These are phyloP conservation scores for Tromatobia lineatoria DNA, from an alignment of 2,888 invertebrate species.

Conservation along the genomic window DNA sequence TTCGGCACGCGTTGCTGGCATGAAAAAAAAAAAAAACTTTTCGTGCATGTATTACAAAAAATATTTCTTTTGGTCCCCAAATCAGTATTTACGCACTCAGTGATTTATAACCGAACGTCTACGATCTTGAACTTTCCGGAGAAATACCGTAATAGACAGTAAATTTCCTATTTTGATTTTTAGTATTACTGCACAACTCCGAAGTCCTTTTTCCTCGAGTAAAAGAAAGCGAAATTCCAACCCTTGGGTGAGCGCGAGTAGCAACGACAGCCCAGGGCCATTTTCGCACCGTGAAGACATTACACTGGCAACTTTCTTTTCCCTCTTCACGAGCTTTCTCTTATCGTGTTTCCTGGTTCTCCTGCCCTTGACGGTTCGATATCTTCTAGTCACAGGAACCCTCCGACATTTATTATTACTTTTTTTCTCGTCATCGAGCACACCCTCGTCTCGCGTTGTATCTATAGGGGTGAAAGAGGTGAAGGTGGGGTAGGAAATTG, in stretches of 20 bases:
- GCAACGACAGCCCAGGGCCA: slow-evolving; percentile 52
- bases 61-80: too few relatives aligned
- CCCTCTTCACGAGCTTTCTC: slow-evolving; percentile 65
- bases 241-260: slow-evolving; percentile 1
- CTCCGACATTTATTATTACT: slow-evolving; percentile 74
- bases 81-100: too few relatives aligned
- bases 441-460: slow-evolving; percentile 52
- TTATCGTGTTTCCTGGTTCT: slow-evolving; percentile 65
- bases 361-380: slow-evolving; percentile 68
- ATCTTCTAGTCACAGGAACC: slow-evolving; percentile 76
- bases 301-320: slow-evolving; percentile 69
- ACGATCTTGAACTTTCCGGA: too few relatives aligned
- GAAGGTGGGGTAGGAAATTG: slow-evolving; percentile 80
- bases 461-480: slow-evolving; percentile 32
- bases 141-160: too few relatives aligned
- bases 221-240: background rate
- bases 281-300: slow-evolving; percentile 62
- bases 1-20: too few relatives aligned
- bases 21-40: too few relatives aligned
- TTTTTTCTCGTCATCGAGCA: slow-evolving; percentile 70
- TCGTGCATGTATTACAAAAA: too few relatives aligned
- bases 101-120: too few relatives aligned
- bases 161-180: too few relatives aligned
- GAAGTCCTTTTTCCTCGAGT: background rate
- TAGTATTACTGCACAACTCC: background rate